Evolutionary conservation across 1,140 invertebrate genomes (phyloP).

Genomic region (Neuroterus valhalla): DNA sequence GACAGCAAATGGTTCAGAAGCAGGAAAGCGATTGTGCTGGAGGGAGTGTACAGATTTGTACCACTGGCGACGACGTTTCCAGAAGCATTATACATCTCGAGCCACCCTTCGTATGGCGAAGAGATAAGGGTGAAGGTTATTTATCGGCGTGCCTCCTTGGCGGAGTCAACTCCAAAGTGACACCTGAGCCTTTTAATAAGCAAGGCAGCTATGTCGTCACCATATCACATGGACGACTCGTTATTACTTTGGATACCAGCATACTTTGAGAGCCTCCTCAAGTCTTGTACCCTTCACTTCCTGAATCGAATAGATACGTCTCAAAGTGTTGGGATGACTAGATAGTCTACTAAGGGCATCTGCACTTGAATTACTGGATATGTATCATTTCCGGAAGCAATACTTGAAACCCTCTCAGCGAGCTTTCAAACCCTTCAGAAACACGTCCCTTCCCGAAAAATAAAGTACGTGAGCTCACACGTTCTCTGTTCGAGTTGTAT

Average conservation of each 20-base stretch:
- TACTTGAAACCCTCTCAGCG: too few species aligned
- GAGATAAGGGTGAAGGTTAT: constrained; percentile 41
- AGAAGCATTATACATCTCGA: constrained; percentile 42
- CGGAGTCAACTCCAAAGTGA: constrained; percentile 53
- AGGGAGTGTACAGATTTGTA: constrained; percentile 27
- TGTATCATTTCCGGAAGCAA: too few species aligned
- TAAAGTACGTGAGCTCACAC: constrained; percentile 46
- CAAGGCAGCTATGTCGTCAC: constrained; percentile 45
- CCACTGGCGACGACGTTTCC: constrained; percentile 48
- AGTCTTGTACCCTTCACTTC: constrained; percentile 35
- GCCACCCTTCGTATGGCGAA: constrained; percentile 19
- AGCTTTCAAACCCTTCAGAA: constrained; percentile 13
- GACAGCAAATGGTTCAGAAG: constrained; percentile 7
- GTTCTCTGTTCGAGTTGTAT: constrained; percentile 49
- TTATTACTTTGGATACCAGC: constrained; percentile 50
- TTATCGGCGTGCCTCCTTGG: constrained; percentile 52
- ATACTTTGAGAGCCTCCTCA: constrained; percentile 50
- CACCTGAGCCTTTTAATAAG: constrained; percentile 60
- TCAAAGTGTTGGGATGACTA: too few species aligned
- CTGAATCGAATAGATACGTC: not conserved
- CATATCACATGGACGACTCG: constrained; percentile 47
- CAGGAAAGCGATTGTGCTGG: constrained; percentile 9
- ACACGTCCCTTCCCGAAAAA: constrained; percentile 47
- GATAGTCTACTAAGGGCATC: too few species aligned
- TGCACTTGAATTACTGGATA: too few species aligned